A percentile compares a stretch with the other conserved stretches of the same genome.
Conservation (phyloP, 23 tunicate species). For the Diplosoma virens region DNA sequence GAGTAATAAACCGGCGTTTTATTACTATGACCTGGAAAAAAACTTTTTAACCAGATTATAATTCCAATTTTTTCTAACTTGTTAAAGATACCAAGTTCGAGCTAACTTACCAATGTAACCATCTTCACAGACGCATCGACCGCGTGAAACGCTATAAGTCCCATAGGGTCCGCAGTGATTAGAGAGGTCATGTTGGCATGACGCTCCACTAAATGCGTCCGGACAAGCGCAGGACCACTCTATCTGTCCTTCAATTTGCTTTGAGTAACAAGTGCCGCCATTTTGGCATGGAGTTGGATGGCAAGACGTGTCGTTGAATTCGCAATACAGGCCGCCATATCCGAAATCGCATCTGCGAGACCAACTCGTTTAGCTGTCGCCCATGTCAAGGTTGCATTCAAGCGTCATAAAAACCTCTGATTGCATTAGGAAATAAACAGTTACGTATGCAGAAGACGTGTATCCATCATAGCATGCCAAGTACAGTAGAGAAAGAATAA, state of each 20-base stretch:
- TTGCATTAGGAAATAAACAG: too few relatives aligned
- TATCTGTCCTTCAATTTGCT: neutral
- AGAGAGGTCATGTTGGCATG: constrained; percentile 5
- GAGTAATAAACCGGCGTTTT: too few relatives aligned
- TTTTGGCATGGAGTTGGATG: constrained; percentile 18
- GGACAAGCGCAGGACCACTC: constrained; percentile 44
- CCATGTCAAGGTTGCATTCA: too few relatives aligned
- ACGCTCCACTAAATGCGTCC: constrained; percentile 34
- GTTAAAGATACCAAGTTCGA: neutral
- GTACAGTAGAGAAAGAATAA: too few relatives aligned
- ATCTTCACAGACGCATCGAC: constrained; percentile 4
- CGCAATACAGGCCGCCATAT: constrained; percentile 31
- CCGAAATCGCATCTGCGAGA: constrained; percentile 35
- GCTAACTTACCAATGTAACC: constrained; percentile 34
- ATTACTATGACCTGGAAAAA: too few relatives aligned
- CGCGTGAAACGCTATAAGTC: neutral
- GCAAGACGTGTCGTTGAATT: constrained; percentile 7
- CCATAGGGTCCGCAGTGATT: neutral
- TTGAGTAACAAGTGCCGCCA: constrained; percentile 33
- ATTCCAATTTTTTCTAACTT: neutral
- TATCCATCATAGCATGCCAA: too few relatives aligned
- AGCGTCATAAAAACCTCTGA: too few relatives aligned
- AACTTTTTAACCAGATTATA: neutral
- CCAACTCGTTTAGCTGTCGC: too few relatives aligned
- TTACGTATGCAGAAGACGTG: too few relatives aligned